Percentiles rank a stretch among this genome's conserved stretches.
Evolutionary conservation across 2,797 vertebrate species (phyloP).

Genomic region (Malacoctenus gilli): DNA sequence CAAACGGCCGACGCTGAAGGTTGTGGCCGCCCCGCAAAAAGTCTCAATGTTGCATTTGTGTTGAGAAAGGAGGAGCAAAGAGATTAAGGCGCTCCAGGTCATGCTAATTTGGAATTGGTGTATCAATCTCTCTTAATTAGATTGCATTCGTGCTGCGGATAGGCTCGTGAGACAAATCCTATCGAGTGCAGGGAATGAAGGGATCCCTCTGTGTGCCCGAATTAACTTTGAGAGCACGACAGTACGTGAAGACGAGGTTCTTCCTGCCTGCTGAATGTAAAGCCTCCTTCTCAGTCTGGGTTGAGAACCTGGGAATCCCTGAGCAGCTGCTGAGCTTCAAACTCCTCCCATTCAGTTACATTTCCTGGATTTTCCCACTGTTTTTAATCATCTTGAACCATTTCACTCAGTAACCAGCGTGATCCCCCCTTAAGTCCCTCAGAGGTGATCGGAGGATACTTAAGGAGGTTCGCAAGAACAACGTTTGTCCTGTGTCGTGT

Average conservation of each 20-base stretch:
- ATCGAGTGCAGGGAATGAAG: neutral
- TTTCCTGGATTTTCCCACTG: too few species aligned
- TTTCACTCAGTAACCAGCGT: too few species aligned
- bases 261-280: too few species aligned
- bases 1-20: constrained; percentile 15
- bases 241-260: too few species aligned
- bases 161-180: constrained; percentile 22
- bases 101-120: constrained; percentile 43
- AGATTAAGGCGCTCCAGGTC: constrained; percentile 40
- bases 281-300: too few species aligned
- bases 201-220: constrained; percentile 2
- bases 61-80: constrained; percentile 32
- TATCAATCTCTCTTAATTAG: constrained; percentile 64
- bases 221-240: neutral
- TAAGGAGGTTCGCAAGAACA: constrained; percentile 8
- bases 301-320: too few species aligned
- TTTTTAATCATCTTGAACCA: too few species aligned
- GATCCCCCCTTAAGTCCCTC: constrained; percentile 9
- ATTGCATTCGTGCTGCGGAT: constrained; percentile 36
- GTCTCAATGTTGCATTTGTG: constrained; percentile 30
- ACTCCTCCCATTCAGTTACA: too few species aligned
- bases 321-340: too few species aligned
- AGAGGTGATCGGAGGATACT: constrained; percentile 16
- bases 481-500: too few species aligned
- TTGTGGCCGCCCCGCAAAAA: constrained; percentile 32